Conservation (phyloP, 2,888 invertebrate genomes). For the Clistopyga incitator region DNA sequence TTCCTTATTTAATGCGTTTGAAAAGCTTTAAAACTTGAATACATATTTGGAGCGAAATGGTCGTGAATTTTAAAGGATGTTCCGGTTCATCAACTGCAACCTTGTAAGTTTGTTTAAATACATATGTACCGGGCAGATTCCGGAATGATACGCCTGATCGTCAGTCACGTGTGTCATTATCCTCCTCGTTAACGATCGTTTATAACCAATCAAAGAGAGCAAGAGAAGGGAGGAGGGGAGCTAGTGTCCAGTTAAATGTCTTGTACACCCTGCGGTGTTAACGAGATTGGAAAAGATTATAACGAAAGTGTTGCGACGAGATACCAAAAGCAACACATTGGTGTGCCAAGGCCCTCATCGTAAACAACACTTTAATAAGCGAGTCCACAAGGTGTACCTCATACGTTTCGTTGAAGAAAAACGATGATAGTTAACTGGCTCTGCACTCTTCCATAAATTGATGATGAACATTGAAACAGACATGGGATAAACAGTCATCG, state of each 20-base stretch:
- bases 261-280: constrained; percentile 69
- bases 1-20: too few species aligned
- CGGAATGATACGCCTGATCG: constrained; percentile 57
- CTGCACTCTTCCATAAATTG: constrained; percentile 26
- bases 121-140: constrained; percentile 25
- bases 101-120: constrained; percentile 28
- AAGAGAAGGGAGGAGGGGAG: constrained; percentile 36
- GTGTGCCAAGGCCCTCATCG: constrained; percentile 36
- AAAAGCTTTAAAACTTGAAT: background rate
- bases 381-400: constrained; percentile 38
- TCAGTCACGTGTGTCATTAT: constrained; percentile 57
- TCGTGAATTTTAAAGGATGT: constrained; percentile 34
- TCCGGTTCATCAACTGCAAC: constrained; percentile 36
- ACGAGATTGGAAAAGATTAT: constrained; percentile 68
- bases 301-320: constrained; percentile 58
- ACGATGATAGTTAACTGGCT: constrained; percentile 47
- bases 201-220: constrained; percentile 75
- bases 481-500: too few species aligned
- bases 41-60: constrained; percentile 8
- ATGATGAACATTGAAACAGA: constrained; percentile 4
- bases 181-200: constrained; percentile 74
- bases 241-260: constrained; percentile 66
- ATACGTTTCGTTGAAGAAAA: constrained; percentile 24
- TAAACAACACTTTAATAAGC: constrained; percentile 67
- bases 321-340: constrained; percentile 34